These are phyloP conservation scores for Condylura cristata DNA, from an alignment of 2,113 vertebrate genomes.

Conservation along the genomic window DNA sequence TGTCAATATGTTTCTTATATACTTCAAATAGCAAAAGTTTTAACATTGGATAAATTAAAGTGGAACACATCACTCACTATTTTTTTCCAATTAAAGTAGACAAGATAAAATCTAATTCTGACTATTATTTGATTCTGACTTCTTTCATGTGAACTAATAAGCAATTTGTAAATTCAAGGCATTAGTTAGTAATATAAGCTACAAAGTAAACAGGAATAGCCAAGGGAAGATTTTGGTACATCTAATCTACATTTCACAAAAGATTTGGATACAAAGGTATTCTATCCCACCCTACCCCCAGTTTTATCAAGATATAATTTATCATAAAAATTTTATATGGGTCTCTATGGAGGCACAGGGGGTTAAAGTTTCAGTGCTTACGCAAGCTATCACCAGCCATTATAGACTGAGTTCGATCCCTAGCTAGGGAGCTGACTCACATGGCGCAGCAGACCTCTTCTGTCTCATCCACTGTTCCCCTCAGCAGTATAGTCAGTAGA, in stretches of 20 bases:
- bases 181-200: slow-evolving; percentile 1
- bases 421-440: too few relatives aligned
- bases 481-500: too few relatives aligned
- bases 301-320: background rate
- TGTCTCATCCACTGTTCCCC: too few relatives aligned
- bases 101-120: background rate
- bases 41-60: slow-evolving; percentile 19
- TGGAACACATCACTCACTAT: background rate
- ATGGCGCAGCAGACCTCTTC: too few relatives aligned
- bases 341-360: too few relatives aligned
- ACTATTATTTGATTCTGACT: background rate
- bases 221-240: background rate
- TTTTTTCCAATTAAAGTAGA: background rate
- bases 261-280: background rate
- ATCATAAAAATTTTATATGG: background rate
- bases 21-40: slow-evolving; percentile 49
- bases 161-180: background rate
- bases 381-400: too few relatives aligned
- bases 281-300: background rate
- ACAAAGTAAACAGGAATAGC: background rate
- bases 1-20: too few relatives aligned
- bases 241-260: background rate
- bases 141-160: background rate
- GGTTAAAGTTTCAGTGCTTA: too few relatives aligned
- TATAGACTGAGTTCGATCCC: too few relatives aligned